These are phyloP conservation scores for Amblyornis subalaris DNA, from an alignment of 2,113 vertebrate species.

Conservation along the genomic window DNA sequence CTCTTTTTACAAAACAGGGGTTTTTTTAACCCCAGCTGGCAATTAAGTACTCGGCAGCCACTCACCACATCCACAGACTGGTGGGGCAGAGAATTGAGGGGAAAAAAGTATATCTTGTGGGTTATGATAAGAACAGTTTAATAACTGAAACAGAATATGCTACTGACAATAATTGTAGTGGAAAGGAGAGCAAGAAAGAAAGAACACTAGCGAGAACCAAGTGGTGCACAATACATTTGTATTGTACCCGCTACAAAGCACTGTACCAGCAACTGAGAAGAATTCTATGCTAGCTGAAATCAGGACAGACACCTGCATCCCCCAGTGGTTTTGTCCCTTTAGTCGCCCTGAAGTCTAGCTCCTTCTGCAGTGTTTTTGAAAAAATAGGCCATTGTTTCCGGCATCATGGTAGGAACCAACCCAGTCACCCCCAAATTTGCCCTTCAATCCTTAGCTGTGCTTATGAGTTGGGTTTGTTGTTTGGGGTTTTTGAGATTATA, in stretches of 20 bases:
- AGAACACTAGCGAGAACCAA: not conserved
- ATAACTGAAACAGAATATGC: not conserved
- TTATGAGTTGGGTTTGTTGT: rapidly evolving
- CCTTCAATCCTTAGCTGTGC: not conserved
- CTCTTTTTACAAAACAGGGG: not conserved
- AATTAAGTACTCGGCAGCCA: not conserved
- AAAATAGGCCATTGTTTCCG: not conserved
- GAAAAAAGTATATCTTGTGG: not conserved
- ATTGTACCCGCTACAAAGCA: not conserved
- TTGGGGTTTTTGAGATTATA: not conserved
- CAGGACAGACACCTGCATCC: not conserved
- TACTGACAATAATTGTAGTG: not conserved
- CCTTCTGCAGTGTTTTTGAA: not conserved
- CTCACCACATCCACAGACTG: not conserved
- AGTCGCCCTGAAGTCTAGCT: not conserved
- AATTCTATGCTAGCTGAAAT: not conserved
- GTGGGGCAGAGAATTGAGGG: not conserved
- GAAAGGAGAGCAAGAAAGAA: not conserved
- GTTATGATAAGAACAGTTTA: not conserved
- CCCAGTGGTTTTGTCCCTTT: not conserved
- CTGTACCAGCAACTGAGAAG: not conserved
- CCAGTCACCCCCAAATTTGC: not conserved
- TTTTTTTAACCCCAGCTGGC: not conserved
- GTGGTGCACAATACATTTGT: not conserved
- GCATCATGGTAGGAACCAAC: not conserved